A percentile compares a stretch with the other conserved stretches of the same genome.
phyloP scores from a whole-genome alignment of 2,888 invertebrate species.

The Limenitis camilla region DNA sequence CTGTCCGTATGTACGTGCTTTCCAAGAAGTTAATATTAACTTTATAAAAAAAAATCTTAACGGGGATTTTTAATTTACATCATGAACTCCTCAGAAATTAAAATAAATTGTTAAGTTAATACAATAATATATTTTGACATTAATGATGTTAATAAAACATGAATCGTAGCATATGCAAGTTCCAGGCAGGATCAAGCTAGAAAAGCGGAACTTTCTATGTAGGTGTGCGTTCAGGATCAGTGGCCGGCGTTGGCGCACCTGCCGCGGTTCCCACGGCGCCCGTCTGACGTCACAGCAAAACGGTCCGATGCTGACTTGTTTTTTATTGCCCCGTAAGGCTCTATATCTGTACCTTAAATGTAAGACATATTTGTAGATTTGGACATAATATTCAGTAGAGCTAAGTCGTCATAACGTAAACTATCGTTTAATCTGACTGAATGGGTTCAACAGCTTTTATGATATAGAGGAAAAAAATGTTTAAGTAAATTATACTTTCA shows the following conservation, averaged over 20 bases:
- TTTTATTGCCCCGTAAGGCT: constrained; percentile 36
- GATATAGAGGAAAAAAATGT: too few species aligned
- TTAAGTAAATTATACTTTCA: too few species aligned
- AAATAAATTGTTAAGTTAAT: too few species aligned
- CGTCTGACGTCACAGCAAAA: constrained; percentile 59
- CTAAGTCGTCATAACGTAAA: too few species aligned
- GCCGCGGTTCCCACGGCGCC: constrained; percentile 70
- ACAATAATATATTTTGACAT: too few species aligned
- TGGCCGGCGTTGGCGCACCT: constrained; percentile 73
- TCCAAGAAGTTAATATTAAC: too few species aligned
- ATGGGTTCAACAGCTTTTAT: too few species aligned
- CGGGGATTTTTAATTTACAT: too few species aligned
- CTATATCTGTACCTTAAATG: constrained; percentile 12
- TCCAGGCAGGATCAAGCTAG: constrained; percentile 8
- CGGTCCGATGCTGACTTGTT: constrained; percentile 46
- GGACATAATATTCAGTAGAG: neutral
- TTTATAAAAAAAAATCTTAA: too few species aligned
- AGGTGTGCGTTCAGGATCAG: constrained; percentile 65
- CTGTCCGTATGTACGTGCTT: too few species aligned
- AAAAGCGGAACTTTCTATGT: constrained; percentile 56
- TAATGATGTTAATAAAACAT: neutral
- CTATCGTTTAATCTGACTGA: too few species aligned
- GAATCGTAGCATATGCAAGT: neutral
- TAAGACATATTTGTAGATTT: constrained; percentile 1
- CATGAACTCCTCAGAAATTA: too few species aligned